These are phyloP conservation scores for Microtus pennsylvanicus DNA, from an alignment of 2,113 vertebrate species.

Conservation along the genomic window DNA sequence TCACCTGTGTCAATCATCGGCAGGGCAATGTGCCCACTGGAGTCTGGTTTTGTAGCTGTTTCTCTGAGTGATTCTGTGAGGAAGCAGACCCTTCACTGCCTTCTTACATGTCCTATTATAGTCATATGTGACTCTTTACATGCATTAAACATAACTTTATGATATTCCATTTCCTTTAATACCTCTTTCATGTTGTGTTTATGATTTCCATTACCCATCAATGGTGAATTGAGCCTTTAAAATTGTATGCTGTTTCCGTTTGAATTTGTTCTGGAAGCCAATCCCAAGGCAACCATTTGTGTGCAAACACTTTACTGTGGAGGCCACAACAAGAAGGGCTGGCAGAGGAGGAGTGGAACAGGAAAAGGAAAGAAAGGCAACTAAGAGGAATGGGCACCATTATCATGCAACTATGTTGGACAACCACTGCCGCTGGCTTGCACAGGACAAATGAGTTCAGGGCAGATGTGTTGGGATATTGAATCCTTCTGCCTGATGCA, in stretches of 20 bases:
- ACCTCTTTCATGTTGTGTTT: background rate
- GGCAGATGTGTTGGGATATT: background rate
- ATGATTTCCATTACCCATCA: background rate
- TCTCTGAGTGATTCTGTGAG: background rate
- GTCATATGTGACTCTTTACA: background rate
- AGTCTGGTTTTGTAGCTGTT: background rate
- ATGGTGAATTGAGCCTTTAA: conserved; percentile 19
- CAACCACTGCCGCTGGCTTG: background rate
- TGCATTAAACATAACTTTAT: conserved; percentile 6
- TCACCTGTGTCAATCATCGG: background rate
- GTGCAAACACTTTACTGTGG: background rate
- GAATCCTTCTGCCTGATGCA: background rate
- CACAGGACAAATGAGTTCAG: background rate
- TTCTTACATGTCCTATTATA: background rate
- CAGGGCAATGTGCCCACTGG: rapidly evolving
- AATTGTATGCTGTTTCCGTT: background rate
- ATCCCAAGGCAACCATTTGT: background rate
- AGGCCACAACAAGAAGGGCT: background rate
- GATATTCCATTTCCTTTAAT: background rate
- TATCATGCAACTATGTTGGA: background rate
- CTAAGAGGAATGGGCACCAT: background rate
- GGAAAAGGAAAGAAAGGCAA: background rate
- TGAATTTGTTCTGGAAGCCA: background rate
- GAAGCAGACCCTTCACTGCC: background rate
- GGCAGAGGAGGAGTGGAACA: background rate